These are phyloP conservation scores for Leptinotarsa rubiginosa DNA, from an alignment of 2,888 invertebrate genomes.

Conservation along the genomic window DNA sequence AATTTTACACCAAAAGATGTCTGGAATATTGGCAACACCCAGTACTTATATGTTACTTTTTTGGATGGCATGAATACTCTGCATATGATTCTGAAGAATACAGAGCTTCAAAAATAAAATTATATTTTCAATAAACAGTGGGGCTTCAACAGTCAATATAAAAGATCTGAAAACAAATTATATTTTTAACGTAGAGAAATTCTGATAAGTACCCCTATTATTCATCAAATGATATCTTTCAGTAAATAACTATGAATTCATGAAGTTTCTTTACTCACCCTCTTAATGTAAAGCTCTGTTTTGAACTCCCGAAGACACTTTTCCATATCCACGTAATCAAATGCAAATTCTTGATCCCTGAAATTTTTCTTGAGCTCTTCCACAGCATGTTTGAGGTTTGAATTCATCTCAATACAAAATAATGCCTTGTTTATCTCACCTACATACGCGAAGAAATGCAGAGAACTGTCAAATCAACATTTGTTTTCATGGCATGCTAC, in stretches of 20 bases:
- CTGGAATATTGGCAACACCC: no score
- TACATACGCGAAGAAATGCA: no score
- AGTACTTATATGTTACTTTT: no score
- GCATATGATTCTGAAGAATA: no score
- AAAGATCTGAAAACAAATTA: no score
- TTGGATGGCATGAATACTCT: no score
- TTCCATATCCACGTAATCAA: constrained; percentile 49
- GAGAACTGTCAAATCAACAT: neutral
- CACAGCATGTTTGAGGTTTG: constrained; percentile 23
- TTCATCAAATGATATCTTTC: neutral
- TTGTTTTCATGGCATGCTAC: neutral
- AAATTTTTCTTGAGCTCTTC: constrained; percentile 36
- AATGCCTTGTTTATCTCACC: neutral
- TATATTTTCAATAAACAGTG: no score
- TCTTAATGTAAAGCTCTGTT: constrained; percentile 56
- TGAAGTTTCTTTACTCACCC: constrained; percentile 47
- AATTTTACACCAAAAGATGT: no score
- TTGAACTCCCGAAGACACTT: constrained; percentile 52
- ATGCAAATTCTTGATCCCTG: constrained; percentile 25
- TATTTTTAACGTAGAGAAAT: no score
- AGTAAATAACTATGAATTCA: neutral
- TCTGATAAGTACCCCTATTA: no score
- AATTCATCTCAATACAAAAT: constrained; percentile 13
- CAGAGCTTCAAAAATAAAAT: no score
- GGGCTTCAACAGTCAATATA: no score